A percentile compares a stretch with the other conserved stretches of the same genome.
Evolutionary conservation across 2,888 invertebrate genomes (phyloP).

Genomic region (Dasypogon diadema): DNA sequence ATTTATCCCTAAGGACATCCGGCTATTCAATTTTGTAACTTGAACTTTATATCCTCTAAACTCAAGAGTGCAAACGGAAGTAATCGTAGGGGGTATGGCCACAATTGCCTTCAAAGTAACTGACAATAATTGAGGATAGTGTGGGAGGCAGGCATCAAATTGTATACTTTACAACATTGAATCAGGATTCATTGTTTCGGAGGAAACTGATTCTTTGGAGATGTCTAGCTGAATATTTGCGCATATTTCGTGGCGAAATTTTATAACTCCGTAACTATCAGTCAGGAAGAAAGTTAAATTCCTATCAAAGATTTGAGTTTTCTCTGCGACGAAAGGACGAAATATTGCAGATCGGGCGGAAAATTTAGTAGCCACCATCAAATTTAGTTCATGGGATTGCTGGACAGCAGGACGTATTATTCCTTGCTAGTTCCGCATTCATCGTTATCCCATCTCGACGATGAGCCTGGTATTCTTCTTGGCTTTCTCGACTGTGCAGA

Average conservation of each 20-base stretch:
- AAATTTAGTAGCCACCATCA: slow-evolving; percentile 35
- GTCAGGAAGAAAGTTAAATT: too few relatives aligned
- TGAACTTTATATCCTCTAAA: too few relatives aligned
- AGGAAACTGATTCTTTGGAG: neutral
- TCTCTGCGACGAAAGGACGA: neutral
- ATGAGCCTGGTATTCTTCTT: slow-evolving; percentile 1
- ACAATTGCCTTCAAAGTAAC: too few relatives aligned
- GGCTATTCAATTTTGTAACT: slow-evolving; percentile 48
- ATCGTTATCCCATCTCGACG: neutral
- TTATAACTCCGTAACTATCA: too few relatives aligned
- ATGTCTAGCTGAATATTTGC: neutral
- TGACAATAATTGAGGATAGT: too few relatives aligned
- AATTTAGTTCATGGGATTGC: slow-evolving; percentile 39
- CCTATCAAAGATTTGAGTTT: too few relatives aligned
- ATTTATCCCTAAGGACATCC: slow-evolving; percentile 42
- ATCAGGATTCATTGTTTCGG: neutral
- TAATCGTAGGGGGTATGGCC: too few relatives aligned
- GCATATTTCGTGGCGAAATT: too few relatives aligned
- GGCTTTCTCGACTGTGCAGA: neutral
- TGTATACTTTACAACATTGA: neutral
- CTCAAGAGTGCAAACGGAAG: too few relatives aligned
- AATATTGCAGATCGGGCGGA: neutral
- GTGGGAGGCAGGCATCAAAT: neutral
- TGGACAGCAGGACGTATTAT: slow-evolving; percentile 16
- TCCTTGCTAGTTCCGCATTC: neutral